A percentile compares a stretch with the other conserved stretches of the same genome.
Evolutionary conservation across 1,140 invertebrate genomes (phyloP).

Genomic region (Bombyx mori): ASM3026992v2 NC_085112.1:6568501-6569000

Average conservation of each 20-base stretch:
- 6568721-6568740: constrained; percentile 33
- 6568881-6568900: constrained; percentile 42
- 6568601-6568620: no score
- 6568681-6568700: constrained; percentile 23
- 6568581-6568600: no score
- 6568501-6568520: no score
- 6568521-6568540: no score
- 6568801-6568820: constrained; percentile 68
- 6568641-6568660: neutral
- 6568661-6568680: neutral
- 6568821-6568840: constrained; percentile 70
- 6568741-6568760: constrained; percentile 15
- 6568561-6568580: no score
- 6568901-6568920: constrained; percentile 69
- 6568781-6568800: constrained; percentile 60
- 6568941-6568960: constrained; percentile 72
- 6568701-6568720: constrained; percentile 9
- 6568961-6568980: constrained; percentile 63
- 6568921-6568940: constrained; percentile 70
- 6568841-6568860: constrained; percentile 70
- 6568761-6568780: constrained; percentile 24
- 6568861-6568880: constrained; percentile 68
- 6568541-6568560: no score
- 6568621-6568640: no score
- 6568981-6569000: constrained; percentile 68